phyloP scores from a whole-genome alignment of 2,888 invertebrate genomes.

The Campopleginae sp. region DNA sequence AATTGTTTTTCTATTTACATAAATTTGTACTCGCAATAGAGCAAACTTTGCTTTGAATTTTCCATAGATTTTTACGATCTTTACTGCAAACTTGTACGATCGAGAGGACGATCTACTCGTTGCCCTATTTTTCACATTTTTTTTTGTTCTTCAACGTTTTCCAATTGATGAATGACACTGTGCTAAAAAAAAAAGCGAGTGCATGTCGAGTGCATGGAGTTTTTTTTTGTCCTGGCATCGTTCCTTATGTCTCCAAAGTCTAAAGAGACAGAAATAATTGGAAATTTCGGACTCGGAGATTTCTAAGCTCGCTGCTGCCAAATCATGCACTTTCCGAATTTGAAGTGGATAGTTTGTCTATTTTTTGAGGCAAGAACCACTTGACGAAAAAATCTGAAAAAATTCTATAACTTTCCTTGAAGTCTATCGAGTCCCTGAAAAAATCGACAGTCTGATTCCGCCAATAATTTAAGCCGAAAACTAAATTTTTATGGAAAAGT shows the following conservation, averaged over 20 bases:
- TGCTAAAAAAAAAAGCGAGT: not conserved
- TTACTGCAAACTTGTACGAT: not conserved
- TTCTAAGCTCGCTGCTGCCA: no score
- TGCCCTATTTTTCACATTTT: not conserved
- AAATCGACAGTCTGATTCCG: no score
- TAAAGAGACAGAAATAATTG: no score
- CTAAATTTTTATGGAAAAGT: no score
- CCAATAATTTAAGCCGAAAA: no score
- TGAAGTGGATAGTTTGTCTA: no score
- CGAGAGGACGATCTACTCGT: not conserved
- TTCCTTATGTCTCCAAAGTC: not conserved
- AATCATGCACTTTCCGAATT: no score
- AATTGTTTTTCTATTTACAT: conserved; percentile 5
- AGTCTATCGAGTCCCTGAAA: no score
- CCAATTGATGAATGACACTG: not conserved
- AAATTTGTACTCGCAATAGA: not conserved
- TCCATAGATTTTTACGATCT: not conserved
- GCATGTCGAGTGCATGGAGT: not conserved
- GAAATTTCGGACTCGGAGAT: no score
- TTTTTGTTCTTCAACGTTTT: not conserved
- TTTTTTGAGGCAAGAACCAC: no score
- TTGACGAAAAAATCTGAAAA: no score
- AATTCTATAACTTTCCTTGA: not conserved
- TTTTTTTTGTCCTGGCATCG: not conserved
- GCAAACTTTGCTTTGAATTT: not conserved